Conservation (phyloP, 2,113 vertebrate species). For the Xiphophorus hellerii region DNA sequence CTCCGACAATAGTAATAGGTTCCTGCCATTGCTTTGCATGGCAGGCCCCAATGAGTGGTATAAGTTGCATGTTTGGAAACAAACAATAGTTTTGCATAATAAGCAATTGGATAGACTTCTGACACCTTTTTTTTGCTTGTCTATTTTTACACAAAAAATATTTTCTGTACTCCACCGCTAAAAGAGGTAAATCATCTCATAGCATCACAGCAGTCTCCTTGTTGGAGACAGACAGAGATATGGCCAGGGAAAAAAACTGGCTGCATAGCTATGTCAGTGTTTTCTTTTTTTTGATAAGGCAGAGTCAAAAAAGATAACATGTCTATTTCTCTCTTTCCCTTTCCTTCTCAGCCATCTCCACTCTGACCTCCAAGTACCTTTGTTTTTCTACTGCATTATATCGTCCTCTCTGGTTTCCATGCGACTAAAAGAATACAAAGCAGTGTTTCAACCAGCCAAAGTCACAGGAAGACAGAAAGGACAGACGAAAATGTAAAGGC, state of each 20-base stretch:
- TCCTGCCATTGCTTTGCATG: no score
- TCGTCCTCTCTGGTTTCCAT: conserved; percentile 34
- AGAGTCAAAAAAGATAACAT: conserved; percentile 5
- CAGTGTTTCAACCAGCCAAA: conserved; percentile 36
- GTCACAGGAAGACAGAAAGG: conserved; percentile 38
- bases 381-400: conserved; percentile 40
- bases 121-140: not conserved
- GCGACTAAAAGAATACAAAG: conserved; percentile 56
- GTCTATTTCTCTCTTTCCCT: conserved; percentile 1
- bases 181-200: conserved; percentile 15
- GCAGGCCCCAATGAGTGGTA: not conserved
- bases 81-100: not conserved
- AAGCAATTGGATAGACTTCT: not conserved
- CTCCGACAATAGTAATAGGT: no score
- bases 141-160: no score
- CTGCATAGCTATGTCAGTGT: not conserved
- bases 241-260: not conserved
- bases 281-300: conserved; percentile 11
- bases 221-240: not conserved
- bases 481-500: conserved; percentile 29
- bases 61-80: not conserved
- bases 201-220: not conserved
- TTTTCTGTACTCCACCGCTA: not conserved
- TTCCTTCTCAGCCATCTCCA: conserved; percentile 4
- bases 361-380: conserved; percentile 42